Conservation (phyloP, 64 coral and sea anemone genomes). For the Acropora yongei region DNA sequence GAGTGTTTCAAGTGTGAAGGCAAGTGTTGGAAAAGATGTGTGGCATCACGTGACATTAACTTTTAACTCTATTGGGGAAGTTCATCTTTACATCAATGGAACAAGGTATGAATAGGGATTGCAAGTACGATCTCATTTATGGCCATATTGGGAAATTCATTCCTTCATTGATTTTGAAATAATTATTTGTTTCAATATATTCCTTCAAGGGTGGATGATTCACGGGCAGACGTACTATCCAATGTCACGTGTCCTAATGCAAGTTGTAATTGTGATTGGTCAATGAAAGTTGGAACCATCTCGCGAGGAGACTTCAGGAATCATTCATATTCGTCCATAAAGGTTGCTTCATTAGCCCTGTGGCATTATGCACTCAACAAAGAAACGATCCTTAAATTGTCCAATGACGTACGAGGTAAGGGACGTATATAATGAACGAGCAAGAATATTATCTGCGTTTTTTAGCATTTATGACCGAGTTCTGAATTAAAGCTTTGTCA, state of each 20-base stretch:
- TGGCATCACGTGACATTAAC: conserved; percentile 22
- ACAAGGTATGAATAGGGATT: conserved; percentile 13
- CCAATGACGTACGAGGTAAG: conserved; percentile 2
- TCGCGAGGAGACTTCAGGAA: not conserved
- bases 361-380: conserved; percentile 15
- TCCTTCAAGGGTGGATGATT: not conserved
- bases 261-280: conserved; percentile 21
- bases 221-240: not conserved
- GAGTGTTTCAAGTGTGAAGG: conserved; percentile 25
- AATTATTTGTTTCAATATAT: not conserved
- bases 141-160: rapidly evolving
- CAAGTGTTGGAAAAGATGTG: not conserved
- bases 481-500: too few relatives aligned
- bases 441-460: too few relatives aligned
- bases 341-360: not conserved
- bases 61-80: conserved; percentile 10
- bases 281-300: conserved; percentile 12
- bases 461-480: too few relatives aligned
- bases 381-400: not conserved
- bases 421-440: not conserved
- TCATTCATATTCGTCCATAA: conserved; percentile 10
- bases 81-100: conserved; percentile 31
- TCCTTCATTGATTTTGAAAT: not conserved
- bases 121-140: not conserved
- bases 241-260: not conserved